Evolutionary conservation across 2,888 invertebrate species (phyloP), one percentile per base, ranked within the genome.

Genomic region (Rhingia campestris): DNA sequence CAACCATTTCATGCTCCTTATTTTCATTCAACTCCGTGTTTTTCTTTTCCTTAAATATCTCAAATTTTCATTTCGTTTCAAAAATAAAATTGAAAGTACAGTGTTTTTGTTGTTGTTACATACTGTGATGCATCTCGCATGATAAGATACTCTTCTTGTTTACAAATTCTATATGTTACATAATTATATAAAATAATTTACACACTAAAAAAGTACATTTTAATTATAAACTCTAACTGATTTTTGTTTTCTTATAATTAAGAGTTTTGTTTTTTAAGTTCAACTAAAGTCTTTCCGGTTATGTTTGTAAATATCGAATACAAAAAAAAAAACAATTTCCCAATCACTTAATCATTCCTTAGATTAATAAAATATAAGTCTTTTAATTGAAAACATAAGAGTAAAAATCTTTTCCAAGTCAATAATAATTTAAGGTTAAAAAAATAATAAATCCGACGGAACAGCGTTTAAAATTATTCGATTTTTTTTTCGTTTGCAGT

Each of bases 101-200:
- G 69, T 45, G 14, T 49, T 70, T 49, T 69, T 49, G 47, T 54
- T 43, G 63, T 10, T 63, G 70, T 72, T 67, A 22, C 22, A 22
- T 64, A 67, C 63, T 66, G 72, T 39, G 51, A 74, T 79, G 35
- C 30, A 53, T 47, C 58, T 45, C 39, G 49, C 4, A 51, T 32
- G n/a, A 49, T 61, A 41, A 53, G 32, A 72, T 66, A 41, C 45
- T 22, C 22, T 22, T 22, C 22, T 22, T 22, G 22, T 72, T 66
- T 64, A 56, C 66, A 67, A 69, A 59, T 41, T 81, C 59, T 66
- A 69, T 63, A 74, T 58, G 53, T 80, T 73, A 82, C 70, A 79
- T 56, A 63, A 70, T 54, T 81, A 81, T 79, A 75, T 86, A 82
- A 86, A 86, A 86, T 77, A 75, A 81, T 81, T 81, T 82, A 82